Percentiles rank a stretch among this genome's conserved stretches.
Evolutionary conservation across 2,797 vertebrate genomes (phyloP).

Genomic region (Simalia tracyae): DNA sequence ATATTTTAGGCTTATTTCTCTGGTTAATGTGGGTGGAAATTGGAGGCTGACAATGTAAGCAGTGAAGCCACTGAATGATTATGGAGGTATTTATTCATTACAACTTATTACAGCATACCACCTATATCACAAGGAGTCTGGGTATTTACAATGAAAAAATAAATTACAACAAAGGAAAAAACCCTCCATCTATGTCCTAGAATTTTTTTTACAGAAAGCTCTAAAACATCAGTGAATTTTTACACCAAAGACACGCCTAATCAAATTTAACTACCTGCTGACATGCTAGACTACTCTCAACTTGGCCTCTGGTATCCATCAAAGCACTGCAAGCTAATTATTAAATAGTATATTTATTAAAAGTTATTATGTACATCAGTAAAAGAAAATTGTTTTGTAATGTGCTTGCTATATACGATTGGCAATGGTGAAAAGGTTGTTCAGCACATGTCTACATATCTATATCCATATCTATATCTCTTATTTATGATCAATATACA

Average conservation of each 20-base stretch:
- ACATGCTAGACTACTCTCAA: background rate
- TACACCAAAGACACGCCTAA: background rate
- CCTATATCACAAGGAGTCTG: too few species aligned
- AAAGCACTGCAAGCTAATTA: background rate
- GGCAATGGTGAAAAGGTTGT: background rate
- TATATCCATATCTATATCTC: background rate
- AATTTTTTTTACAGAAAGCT: too few species aligned
- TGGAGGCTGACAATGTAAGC: too few species aligned
- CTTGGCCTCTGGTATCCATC: background rate
- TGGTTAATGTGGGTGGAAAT: too few species aligned
- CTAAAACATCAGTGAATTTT: background rate
- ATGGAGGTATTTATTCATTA: too few species aligned
- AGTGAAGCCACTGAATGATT: too few species aligned
- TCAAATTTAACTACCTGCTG: background rate
- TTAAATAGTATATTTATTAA: background rate
- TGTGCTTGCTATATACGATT: background rate
- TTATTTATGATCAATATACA: background rate
- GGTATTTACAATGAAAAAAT: too few species aligned
- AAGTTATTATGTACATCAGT: background rate
- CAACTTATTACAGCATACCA: too few species aligned
- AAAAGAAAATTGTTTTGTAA: background rate
- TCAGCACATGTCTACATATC: too few species aligned
- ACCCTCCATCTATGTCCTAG: too few species aligned
- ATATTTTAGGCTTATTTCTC: too few species aligned
- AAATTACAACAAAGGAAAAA: too few species aligned